Percentiles rank a stretch among this genome's conserved stretches.
Evolutionary conservation across 2,113 vertebrate species (phyloP).

Genomic region (Sander lucioperca): DNA sequence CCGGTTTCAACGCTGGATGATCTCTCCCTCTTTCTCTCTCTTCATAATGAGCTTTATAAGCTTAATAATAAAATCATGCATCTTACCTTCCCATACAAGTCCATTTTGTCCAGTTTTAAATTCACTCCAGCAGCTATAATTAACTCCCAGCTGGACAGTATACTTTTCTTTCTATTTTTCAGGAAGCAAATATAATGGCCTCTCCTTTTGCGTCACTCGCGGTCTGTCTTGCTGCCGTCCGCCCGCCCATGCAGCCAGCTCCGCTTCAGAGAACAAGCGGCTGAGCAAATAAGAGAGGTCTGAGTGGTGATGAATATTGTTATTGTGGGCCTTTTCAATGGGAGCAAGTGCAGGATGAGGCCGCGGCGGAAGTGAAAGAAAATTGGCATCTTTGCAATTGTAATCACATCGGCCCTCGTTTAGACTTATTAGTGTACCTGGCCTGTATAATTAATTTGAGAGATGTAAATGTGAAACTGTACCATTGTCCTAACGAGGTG

Average conservation of each 20-base stretch:
- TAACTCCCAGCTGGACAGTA: constrained; percentile 18
- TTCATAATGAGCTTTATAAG: background rate
- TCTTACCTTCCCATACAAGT: constrained; percentile 92
- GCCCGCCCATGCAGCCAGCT: constrained; percentile 46
- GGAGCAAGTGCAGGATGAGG: constrained; percentile 25
- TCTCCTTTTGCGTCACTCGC: constrained; percentile 67
- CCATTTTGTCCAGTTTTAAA: constrained; percentile 76
- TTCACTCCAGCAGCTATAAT: background rate
- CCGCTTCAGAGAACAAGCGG: constrained; percentile 46
- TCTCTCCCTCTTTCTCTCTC: background rate
- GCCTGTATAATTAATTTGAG: constrained; percentile 7
- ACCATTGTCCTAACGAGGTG: background rate
- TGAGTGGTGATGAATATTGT: constrained; percentile 68
- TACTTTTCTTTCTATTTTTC: constrained; percentile 24
- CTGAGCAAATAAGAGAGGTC: constrained; percentile 63
- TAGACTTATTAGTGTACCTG: background rate
- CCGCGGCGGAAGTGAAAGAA: constrained; percentile 1
- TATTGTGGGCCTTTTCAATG: constrained; percentile 41
- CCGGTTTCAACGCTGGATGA: background rate
- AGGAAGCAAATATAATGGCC: constrained; percentile 67
- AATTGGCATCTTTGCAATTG: constrained; percentile 42
- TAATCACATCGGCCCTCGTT: constrained; percentile 24
- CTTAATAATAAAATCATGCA: background rate
- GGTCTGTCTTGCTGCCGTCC: background rate
- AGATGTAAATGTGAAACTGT: background rate